Base-by-base conservation (phyloP, 2,113 vertebrate species). In the Platichthys flesus region DNA sequence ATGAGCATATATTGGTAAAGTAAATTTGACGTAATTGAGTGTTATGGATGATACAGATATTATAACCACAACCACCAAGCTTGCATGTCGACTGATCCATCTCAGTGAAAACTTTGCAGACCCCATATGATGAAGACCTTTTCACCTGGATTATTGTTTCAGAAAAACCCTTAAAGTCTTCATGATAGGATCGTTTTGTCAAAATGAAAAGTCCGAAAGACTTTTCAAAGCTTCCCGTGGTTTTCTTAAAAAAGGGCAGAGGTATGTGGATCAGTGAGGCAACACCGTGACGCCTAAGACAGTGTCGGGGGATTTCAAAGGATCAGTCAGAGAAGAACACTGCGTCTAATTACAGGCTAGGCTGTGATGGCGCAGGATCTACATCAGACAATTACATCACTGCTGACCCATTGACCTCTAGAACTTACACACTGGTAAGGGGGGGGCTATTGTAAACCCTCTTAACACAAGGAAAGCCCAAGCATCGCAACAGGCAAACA, bases 341-440 rank as follows among this genome's bases (percentile, higher is more conserved):
- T 69, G 67, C 5, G 49, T 78, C 78, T 77, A 83, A 87, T 88
- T 85, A 83, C 60, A 84, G 79, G 76, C 71, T 83, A 31, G 31
- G 31, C 31, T 31, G 31, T 6, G 31, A 31, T 31, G 31, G 5
- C 7, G 31, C 31, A 31, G 31, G 31, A 31, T 31, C 31, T 31
- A 31, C 31, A 37, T 37, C 35, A 9, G 35, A 37, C 35, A 9
- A 47, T 76, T 68, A 74, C 75, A 62, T 81, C 67, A 84, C 65
- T 16, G 63, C 78, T 81, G 67, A 81, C 78, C 78, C 31, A 24
- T 0, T 78, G 71, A 84, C n/a, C 83, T 76, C 18, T 16, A 35
- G 2, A 49, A 35, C 67, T 55, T 51, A 62, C 21, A 56, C 28
- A 1, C 15, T 21, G 9, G 8, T n/a, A 26, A 66, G 35, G 26